These are phyloP conservation scores for Melangyna quadrimaculata DNA, from an alignment of 2,888 invertebrate species.

Conservation along the genomic window DNA sequence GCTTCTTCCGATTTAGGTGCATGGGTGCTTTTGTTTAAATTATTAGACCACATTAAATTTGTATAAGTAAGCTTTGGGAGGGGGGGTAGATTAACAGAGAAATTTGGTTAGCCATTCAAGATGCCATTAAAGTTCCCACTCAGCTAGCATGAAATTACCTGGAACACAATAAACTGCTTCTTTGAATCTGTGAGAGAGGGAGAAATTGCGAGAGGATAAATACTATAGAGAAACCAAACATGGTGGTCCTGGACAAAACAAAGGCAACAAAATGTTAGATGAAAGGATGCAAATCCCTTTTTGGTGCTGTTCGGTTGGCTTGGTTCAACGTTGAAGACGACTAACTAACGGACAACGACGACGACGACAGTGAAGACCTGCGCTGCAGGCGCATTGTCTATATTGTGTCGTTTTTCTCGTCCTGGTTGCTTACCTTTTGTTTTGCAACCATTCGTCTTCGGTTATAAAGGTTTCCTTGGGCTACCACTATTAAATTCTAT, in stretches of 20 bases:
- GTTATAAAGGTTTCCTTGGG: conserved; percentile 9
- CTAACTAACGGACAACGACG: background rate
- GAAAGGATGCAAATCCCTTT: background rate
- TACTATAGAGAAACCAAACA: conserved; percentile 13
- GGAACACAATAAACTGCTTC: conserved; percentile 15
- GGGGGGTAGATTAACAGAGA: background rate
- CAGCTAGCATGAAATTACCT: conserved; percentile 31
- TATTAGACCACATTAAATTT: conserved; percentile 53
- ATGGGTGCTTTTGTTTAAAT: conserved; percentile 32
- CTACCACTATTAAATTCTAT: conserved; percentile 28
- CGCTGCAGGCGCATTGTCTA: conserved; percentile 6
- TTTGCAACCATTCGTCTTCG: conserved; percentile 10
- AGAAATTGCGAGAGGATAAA: background rate
- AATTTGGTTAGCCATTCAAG: conserved; percentile 22
- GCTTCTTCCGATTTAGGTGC: background rate
- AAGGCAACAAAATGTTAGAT: background rate
- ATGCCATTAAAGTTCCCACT: conserved; percentile 35
- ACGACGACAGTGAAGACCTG: background rate
- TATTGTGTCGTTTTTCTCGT: conserved; percentile 15
- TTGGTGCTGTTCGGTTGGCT: background rate
- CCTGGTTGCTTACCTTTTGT: background rate
- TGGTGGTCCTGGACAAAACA: background rate
- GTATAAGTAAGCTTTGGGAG: background rate
- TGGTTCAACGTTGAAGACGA: background rate
- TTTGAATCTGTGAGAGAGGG: too few relatives aligned